phyloP scores from a whole-genome alignment of 2,888 invertebrate genomes.

The Proisotoma minuta region DNA sequence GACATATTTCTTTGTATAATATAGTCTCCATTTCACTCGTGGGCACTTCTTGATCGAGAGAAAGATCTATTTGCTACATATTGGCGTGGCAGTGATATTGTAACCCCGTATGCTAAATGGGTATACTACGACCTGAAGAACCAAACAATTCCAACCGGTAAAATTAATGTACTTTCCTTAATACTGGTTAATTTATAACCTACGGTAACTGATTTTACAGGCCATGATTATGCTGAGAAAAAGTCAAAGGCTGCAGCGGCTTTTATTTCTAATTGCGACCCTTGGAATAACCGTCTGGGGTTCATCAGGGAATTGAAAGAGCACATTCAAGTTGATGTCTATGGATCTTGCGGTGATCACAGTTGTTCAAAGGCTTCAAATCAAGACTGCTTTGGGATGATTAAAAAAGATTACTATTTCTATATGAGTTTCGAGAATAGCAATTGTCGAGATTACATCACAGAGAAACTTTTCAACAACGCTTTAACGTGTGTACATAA shows the following conservation, averaged over 20 bases:
- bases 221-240: constrained; percentile 32
- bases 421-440: constrained; percentile 50
- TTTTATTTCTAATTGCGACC: constrained; percentile 42
- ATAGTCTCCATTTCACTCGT: constrained; percentile 39
- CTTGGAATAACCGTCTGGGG: constrained; percentile 59
- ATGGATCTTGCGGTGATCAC: constrained; percentile 80
- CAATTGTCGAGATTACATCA: constrained; percentile 49
- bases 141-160: constrained; percentile 30
- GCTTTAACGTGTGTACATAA: constrained; percentile 35
- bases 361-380: constrained; percentile 62
- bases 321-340: constrained; percentile 83
- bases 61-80: constrained; percentile 39
- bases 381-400: constrained; percentile 33
- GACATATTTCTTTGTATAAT: too few species aligned
- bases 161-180: background rate
- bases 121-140: constrained; percentile 31
- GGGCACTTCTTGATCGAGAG: constrained; percentile 18
- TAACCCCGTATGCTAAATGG: constrained; percentile 39
- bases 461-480: constrained; percentile 50
- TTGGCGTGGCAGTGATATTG: constrained; percentile 36
- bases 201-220: constrained; percentile 19
- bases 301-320: constrained; percentile 81
- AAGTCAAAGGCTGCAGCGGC: constrained; percentile 43
- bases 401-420: constrained; percentile 48
- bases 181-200: background rate